Base-by-base conservation (phyloP, 2,113 vertebrate genomes). In the Heterotilapia buettikoferi region DNA sequence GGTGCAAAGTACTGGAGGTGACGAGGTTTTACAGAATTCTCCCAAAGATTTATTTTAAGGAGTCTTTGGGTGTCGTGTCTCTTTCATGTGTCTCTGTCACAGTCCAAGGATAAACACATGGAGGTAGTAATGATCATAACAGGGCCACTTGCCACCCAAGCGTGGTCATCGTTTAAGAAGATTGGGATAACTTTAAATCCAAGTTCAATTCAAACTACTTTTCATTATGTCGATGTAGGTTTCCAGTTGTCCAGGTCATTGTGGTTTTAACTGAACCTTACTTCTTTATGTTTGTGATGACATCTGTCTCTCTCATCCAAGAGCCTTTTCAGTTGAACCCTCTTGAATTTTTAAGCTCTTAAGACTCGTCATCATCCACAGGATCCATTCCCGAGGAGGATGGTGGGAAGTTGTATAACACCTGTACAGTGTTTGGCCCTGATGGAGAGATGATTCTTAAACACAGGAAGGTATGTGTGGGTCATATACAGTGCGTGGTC, bases 301-400 rank as follows among this genome's bases (percentile, higher is more conserved):
- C 31, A 0, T 54, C n/a, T 3, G 0, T 63, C 31, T 36, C 29
- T 63, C 59, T 36, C 6, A 18, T 36, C 59, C 59, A 63, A 63
- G 59, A 63, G 59, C 29, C 59, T 63, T 66, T 66, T 66, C 33
- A 38, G n/a, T 57, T 66, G 33, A 38, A 12, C 2, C 61, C 2
- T 66, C 61, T 66, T 1, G 19, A 38, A 7, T 21, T 38, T 66
- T 38, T 38, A 68, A 68, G 63, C 63, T 68, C 33, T 68, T 66
- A 66, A 8, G 61, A 38, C 61, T 66, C 33, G 4, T 38, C 33
- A 21, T 68, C 33, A 0, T 68, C 63, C 63, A 68, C 95, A 99
- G 99, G 99, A 52, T 99, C 99, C 38, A 98, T 99, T 92, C 98
- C 99, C 18, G 99, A 99, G 89, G 96, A 98, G 85, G 98, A 99